phyloP scores from a whole-genome alignment of 2,113 vertebrate species.

The Dicerorhinus sumatrensis region DNA sequence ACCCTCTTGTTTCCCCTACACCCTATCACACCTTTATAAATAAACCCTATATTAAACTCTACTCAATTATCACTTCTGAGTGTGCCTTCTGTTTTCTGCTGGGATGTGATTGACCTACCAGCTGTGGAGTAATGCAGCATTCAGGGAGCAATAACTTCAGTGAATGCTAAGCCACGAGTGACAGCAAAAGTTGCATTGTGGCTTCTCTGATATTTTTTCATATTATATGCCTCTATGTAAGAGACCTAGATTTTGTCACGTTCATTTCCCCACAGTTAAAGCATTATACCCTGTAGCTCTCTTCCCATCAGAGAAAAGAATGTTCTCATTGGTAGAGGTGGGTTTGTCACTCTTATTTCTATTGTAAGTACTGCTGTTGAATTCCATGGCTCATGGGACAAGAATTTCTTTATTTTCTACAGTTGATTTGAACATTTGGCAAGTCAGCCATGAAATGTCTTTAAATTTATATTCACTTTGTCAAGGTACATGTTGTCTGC shows the following conservation, averaged over 20 bases:
- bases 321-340: neutral
- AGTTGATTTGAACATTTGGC: conserved; percentile 17
- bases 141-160: neutral
- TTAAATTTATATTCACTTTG: neutral
- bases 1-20: neutral
- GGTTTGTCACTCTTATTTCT: neutral
- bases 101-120: neutral
- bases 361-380: neutral
- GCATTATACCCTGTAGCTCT: neutral
- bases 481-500: neutral
- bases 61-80: neutral
- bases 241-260: neutral
- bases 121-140: neutral
- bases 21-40: neutral
- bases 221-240: neutral
- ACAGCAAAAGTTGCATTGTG: neutral
- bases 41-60: neutral
- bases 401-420: conserved; percentile 18
- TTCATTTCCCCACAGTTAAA: neutral
- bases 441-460: neutral
- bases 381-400: neutral
- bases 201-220: conserved; percentile 5
- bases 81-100: neutral
- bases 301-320: neutral
- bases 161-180: neutral